A percentile compares a stretch with the other conserved stretches of the same genome.
Conservation (phyloP, 1,140 invertebrate species). For the Bicyclus anynana region DNA sequence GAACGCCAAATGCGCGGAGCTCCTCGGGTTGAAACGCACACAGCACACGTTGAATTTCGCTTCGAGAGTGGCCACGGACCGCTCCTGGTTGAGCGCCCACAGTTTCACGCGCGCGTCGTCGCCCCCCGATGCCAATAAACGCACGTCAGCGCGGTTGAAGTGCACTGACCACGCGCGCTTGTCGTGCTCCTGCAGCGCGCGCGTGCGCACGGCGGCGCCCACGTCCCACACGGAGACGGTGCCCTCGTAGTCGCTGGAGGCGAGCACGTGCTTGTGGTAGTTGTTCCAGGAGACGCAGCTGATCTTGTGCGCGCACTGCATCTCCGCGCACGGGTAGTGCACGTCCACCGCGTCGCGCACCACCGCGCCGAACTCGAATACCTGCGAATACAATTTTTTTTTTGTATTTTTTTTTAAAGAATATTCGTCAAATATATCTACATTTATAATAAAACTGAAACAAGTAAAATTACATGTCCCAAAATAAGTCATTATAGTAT, state of each 20-base stretch:
- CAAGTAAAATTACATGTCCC: too few species aligned
- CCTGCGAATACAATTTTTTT: too few species aligned
- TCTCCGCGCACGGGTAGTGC: slow-evolving; percentile 95
- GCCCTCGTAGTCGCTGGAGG: slow-evolving; percentile 97
- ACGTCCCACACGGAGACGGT: slow-evolving; percentile 97
- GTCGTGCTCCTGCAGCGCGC: slow-evolving; percentile 93
- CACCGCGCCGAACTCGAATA: slow-evolving; percentile 91
- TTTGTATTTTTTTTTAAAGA: too few species aligned
- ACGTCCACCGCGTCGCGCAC: slow-evolving; percentile 91
- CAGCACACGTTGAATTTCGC: slow-evolving; percentile 89
- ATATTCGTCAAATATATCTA: too few species aligned
- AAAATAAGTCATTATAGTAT: too few species aligned
- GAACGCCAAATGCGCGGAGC: slow-evolving; percentile 92
- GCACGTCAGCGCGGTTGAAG: slow-evolving; percentile 95
- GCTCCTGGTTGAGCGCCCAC: slow-evolving; percentile 92
- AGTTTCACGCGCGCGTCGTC: slow-evolving; percentile 97
- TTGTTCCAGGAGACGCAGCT: slow-evolving; percentile 97
- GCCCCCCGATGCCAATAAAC: slow-evolving; percentile 94
- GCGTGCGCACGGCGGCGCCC: slow-evolving; percentile 84
- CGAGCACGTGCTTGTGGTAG: slow-evolving; percentile 93
- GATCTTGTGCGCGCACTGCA: slow-evolving; percentile 96
- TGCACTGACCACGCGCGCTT: slow-evolving; percentile 98
- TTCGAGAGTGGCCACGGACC: slow-evolving; percentile 84
- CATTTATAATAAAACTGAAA: too few species aligned
- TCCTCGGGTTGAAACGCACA: slow-evolving; percentile 96